Evolutionary conservation across 2,797 vertebrate species (phyloP).

Genomic region (Columba guinea): DNA sequence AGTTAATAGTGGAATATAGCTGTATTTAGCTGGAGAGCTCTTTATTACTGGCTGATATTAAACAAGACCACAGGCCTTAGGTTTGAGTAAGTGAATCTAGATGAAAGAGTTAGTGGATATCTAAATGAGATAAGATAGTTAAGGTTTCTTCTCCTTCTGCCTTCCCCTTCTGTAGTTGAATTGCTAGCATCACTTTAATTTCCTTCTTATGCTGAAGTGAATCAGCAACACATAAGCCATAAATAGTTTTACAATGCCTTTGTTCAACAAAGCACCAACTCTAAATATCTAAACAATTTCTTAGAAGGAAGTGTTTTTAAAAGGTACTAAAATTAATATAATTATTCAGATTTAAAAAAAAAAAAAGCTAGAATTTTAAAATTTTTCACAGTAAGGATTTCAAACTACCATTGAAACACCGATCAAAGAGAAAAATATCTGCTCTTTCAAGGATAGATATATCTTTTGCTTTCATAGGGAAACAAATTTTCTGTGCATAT

Average conservation of each 20-base stretch:
- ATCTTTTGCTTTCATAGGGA: background rate
- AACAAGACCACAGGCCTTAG: slow-evolving; percentile 84
- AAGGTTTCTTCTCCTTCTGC: slow-evolving; percentile 15
- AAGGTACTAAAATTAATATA: background rate
- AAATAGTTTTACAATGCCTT: background rate
- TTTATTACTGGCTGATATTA: slow-evolving; percentile 90
- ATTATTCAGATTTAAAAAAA: background rate
- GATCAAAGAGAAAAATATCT: background rate
- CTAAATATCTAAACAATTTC: background rate
- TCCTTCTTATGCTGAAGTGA: background rate
- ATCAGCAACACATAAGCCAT: background rate
- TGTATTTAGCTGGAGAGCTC: slow-evolving; percentile 93
- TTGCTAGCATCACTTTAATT: slow-evolving; percentile 48
- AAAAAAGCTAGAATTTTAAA: background rate
- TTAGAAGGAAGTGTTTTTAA: background rate
- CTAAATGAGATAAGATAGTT: slow-evolving; percentile 48
- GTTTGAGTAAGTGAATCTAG: slow-evolving; percentile 79
- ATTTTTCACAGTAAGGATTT: background rate
- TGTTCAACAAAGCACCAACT: background rate
- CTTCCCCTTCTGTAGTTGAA: background rate
- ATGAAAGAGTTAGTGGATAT: slow-evolving; percentile 70
- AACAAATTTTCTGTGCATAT: background rate
- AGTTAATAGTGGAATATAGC: slow-evolving; percentile 90
- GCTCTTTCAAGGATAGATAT: background rate
- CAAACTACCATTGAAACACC: background rate